These are phyloP conservation scores for Eumeta japonica DNA, from an alignment of 1,140 invertebrate species.

Conservation along the genomic window DNA sequence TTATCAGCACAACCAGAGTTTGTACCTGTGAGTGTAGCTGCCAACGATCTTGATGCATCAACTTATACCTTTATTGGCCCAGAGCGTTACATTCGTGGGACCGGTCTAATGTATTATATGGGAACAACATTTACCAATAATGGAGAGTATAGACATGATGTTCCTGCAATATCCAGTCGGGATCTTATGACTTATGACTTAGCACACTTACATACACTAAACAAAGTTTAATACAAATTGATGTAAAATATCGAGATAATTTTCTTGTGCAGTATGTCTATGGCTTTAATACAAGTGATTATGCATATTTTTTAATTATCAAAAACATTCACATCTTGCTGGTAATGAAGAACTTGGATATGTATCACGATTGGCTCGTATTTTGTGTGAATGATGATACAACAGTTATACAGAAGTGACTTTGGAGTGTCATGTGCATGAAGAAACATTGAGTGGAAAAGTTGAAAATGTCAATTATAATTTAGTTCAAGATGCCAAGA, in stretches of 20 bases:
- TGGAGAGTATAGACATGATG: conserved; percentile 89
- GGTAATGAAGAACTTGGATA: conserved; percentile 87
- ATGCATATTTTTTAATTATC: conserved; percentile 95
- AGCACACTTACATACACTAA: conserved; percentile 82
- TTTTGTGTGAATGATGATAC: conserved; percentile 90
- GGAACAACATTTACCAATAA: conserved; percentile 92
- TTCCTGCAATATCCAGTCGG: conserved; percentile 88
- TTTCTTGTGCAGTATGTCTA: conserved; percentile 94
- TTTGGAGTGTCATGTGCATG: conserved; percentile 72
- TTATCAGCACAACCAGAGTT: conserved; percentile 75
- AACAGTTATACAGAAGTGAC: conserved; percentile 95
- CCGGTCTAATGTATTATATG: conserved; percentile 82
- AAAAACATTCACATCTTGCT: conserved; percentile 86
- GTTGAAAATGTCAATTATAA: conserved; percentile 71
- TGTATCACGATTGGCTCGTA: conserved; percentile 82
- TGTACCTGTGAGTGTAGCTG: conserved; percentile 78
- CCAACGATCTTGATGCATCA: conserved; percentile 87
- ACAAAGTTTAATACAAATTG: conserved; percentile 84
- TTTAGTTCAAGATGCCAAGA: conserved; percentile 86
- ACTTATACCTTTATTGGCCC: conserved; percentile 95
- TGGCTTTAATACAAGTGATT: conserved; percentile 91
- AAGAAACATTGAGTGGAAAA: conserved; percentile 51
- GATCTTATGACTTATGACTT: conserved; percentile 75
- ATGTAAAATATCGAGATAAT: conserved; percentile 92
- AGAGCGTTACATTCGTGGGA: conserved; percentile 76